These are phyloP conservation scores for Drosophila anomalipes DNA, from an alignment of 2,888 invertebrate genomes.

Conservation along the genomic window DNA sequence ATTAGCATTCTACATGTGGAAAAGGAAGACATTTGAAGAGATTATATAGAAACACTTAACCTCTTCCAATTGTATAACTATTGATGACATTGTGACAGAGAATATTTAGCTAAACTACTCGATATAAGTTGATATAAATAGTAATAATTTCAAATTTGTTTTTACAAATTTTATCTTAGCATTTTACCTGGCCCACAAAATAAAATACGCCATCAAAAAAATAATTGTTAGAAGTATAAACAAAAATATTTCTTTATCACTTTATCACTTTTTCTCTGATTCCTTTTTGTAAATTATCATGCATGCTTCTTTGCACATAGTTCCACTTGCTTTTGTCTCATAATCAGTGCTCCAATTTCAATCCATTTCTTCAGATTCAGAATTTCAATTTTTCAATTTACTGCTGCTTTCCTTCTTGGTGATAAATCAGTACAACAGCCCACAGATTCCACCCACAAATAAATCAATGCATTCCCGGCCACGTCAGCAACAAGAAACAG, in stretches of 20 bases:
- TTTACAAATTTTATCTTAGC: not conserved
- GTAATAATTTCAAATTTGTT: not conserved
- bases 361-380: no score
- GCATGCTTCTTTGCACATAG: not conserved
- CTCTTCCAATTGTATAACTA: not conserved
- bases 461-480: conserved; percentile 27
- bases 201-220: not conserved
- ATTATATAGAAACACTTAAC: not conserved
- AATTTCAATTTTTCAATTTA: conserved; percentile 1
- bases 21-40: not conserved
- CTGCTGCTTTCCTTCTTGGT: not conserved
- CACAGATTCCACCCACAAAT: not conserved
- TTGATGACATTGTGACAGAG: not conserved
- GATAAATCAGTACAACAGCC: conserved; percentile 31
- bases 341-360: not conserved
- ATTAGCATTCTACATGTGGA: not conserved
- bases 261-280: not conserved
- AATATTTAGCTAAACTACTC: not conserved
- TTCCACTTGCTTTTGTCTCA: not conserved
- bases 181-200: not conserved
- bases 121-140: not conserved
- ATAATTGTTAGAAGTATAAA: not conserved
- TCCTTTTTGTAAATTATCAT: not conserved
- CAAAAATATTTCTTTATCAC: not conserved
- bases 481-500: conserved; percentile 28